Conservation (phyloP, 2,888 invertebrate genomes). For the Dryococelus australis region DNA sequence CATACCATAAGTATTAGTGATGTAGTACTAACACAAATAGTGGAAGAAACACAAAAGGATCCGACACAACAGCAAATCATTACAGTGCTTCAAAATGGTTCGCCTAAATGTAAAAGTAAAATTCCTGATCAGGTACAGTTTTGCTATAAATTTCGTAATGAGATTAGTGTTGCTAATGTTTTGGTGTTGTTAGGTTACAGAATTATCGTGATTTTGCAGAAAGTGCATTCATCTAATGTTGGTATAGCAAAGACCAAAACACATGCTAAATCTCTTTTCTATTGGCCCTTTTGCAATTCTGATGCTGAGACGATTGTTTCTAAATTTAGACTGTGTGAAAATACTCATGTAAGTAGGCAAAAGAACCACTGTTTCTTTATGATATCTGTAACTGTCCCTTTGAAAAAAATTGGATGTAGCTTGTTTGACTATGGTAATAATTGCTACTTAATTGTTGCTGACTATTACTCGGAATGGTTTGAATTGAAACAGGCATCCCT, state of each 20-base stretch:
- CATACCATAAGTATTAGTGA: background rate
- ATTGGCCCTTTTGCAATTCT: background rate
- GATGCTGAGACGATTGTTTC: background rate
- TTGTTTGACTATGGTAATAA: background rate
- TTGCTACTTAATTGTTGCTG: background rate
- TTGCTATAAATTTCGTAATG: background rate
- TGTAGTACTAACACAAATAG: background rate
- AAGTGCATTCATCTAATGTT: background rate
- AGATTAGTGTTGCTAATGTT: background rate
- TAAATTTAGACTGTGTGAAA: background rate
- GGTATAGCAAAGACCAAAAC: background rate
- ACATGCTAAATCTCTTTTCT: background rate
- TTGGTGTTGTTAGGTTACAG: background rate
- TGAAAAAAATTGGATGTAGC: background rate
- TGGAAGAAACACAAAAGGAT: background rate
- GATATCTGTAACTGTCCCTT: background rate
- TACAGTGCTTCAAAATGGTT: background rate
- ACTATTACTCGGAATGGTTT: background rate
- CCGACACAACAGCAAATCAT: background rate
- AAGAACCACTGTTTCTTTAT: background rate
- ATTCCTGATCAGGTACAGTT: background rate
- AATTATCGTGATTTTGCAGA: background rate
- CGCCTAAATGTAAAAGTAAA: background rate
- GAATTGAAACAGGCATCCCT: background rate
- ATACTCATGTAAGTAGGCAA: background rate